A percentile compares a stretch with the other conserved stretches of the same genome.
These are phyloP conservation scores for Zingel zingel DNA, from an alignment of 2,113 vertebrate genomes.

Conservation along the genomic window DNA sequence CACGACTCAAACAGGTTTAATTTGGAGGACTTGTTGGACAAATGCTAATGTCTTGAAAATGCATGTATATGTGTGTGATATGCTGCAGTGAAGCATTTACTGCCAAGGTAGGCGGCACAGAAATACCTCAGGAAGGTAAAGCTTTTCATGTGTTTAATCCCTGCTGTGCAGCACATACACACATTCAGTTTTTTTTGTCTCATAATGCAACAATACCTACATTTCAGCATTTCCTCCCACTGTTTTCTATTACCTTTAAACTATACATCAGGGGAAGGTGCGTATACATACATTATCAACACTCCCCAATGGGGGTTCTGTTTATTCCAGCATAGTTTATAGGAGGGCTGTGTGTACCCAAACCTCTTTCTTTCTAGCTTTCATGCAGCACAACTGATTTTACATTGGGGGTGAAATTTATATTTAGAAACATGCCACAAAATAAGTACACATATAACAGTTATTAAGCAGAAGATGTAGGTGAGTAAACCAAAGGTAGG, in stretches of 20 bases:
- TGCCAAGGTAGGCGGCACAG: neutral
- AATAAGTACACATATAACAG: neutral
- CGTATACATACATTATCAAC: neutral
- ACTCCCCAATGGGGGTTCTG: neutral
- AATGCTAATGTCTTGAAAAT: neutral
- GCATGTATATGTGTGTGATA: neutral
- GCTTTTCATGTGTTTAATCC: neutral
- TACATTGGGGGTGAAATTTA: neutral
- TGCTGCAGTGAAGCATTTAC: conserved; percentile 1
- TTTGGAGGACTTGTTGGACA: too few species aligned
- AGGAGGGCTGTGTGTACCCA: neutral
- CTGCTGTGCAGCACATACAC: neutral
- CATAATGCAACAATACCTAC: neutral
- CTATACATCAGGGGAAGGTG: conserved; percentile 7
- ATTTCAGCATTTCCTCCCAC: conserved; percentile 1
- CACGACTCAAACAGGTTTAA: too few species aligned
- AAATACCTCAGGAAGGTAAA: neutral
- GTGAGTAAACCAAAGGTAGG: neutral
- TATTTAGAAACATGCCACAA: neutral
- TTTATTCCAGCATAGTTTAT: conserved; percentile 7
- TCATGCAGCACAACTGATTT: neutral
- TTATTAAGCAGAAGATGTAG: neutral
- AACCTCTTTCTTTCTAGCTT: neutral
- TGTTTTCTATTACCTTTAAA: conserved; percentile 12
- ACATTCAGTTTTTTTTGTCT: neutral